Evolutionary conservation across 2,888 invertebrate species (phyloP).

Genomic region (Dynastes tityus): DNA sequence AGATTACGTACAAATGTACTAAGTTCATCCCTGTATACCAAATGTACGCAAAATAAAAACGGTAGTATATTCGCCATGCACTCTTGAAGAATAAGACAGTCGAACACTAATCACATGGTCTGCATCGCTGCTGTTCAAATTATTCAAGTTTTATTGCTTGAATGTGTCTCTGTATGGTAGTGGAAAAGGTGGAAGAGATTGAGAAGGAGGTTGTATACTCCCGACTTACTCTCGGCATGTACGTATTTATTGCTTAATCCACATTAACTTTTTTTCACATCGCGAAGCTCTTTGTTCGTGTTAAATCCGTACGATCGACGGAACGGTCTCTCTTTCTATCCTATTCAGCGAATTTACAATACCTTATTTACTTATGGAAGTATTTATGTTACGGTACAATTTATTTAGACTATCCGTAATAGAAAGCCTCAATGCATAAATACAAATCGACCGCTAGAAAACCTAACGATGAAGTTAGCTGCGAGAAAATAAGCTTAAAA

Average conservation of each 20-base stretch:
- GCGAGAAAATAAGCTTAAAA: not conserved
- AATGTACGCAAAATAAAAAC: not conserved
- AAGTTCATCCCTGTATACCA: not conserved
- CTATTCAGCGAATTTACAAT: slow-evolving; percentile 21
- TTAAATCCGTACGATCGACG: slow-evolving; percentile 17
- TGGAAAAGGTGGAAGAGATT: slow-evolving; percentile 26
- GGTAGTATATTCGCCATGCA: not conserved
- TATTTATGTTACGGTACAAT: slow-evolving; percentile 11
- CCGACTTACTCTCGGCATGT: slow-evolving; percentile 14
- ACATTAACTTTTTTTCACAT: slow-evolving; percentile 34
- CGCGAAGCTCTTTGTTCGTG: slow-evolving; percentile 25
- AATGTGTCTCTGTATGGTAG: slow-evolving; percentile 35
- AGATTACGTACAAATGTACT: not conserved
- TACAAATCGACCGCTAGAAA: not conserved
- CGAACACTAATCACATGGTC: slow-evolving; percentile 32
- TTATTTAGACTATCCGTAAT: slow-evolving; percentile 8
- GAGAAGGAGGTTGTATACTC: slow-evolving; percentile 20
- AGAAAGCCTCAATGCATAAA: slow-evolving; percentile 6
- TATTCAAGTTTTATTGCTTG: slow-evolving; percentile 44
- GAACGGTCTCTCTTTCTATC: slow-evolving; percentile 15
- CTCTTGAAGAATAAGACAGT: slow-evolving; percentile 34
- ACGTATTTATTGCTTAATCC: slow-evolving; percentile 44
- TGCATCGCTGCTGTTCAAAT: slow-evolving; percentile 44
- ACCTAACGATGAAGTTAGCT: not conserved
- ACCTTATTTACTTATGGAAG: slow-evolving; percentile 9